A percentile compares a stretch with the other conserved stretches of the same genome.
Evolutionary conservation across 2,888 invertebrate genomes (phyloP).

Genomic region (Serripes groenlandicus): DNA sequence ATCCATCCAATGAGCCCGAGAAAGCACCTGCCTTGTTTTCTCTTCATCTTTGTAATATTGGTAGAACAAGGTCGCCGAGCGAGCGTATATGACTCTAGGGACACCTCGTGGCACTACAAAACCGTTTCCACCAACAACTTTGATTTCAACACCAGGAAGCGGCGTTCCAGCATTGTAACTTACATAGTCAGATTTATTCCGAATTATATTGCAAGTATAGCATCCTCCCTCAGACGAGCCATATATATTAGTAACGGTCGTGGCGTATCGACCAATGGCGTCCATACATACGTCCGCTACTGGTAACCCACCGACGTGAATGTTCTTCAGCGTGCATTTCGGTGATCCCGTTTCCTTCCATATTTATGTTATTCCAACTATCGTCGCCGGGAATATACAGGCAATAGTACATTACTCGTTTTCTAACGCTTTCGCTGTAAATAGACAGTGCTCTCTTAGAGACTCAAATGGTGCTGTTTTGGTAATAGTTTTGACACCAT

Average conservation of each 20-base stretch:
- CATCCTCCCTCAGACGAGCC: conserved; percentile 45
- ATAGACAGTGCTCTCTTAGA: conserved; percentile 39
- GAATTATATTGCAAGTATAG: conserved; percentile 9
- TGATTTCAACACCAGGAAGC: conserved; percentile 38
- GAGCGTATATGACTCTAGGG: conserved; percentile 27
- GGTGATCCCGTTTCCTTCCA: not conserved
- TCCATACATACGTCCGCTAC: conserved; percentile 33
- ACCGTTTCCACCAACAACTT: conserved; percentile 33
- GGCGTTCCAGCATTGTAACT: conserved; percentile 34
- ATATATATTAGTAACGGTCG: conserved; percentile 28
- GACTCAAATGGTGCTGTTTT: conserved; percentile 28
- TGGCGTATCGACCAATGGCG: conserved; percentile 29
- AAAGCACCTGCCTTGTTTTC: conserved; percentile 30
- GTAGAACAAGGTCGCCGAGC: conserved; percentile 33
- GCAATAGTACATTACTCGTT: conserved; percentile 41
- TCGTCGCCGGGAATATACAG: conserved; percentile 35
- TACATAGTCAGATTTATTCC: not conserved
- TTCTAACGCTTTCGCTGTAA: conserved; percentile 33
- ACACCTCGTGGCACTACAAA: conserved; percentile 28
- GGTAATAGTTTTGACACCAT: conserved; percentile 40
- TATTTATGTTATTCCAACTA: conserved; percentile 29
- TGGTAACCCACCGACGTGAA: conserved; percentile 42
- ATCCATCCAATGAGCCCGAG: conserved; percentile 40
- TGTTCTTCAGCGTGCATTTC: conserved; percentile 28
- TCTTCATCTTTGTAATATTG: conserved; percentile 28